Conservation (phyloP, 1,140 invertebrate species). For the Trypoxylus dichotomus region DNA sequence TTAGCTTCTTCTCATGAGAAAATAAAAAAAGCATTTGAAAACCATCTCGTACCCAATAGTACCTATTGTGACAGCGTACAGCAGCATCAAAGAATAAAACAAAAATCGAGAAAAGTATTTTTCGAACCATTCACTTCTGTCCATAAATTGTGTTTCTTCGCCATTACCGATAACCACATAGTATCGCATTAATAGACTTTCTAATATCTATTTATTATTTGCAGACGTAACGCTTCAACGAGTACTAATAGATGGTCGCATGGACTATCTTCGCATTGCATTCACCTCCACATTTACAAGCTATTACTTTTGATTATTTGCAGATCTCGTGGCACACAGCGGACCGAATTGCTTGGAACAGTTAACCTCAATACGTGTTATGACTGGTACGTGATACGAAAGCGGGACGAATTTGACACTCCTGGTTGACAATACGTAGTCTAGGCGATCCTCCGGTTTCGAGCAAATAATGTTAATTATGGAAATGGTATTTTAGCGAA, state of each 20-base stretch:
- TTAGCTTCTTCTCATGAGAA: too few relatives aligned
- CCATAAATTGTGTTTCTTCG: too few relatives aligned
- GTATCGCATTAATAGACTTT: too few relatives aligned
- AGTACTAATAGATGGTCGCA: background rate
- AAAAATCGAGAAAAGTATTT: too few relatives aligned
- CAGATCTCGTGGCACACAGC: conserved; percentile 8
- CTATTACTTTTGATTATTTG: conserved; percentile 16
- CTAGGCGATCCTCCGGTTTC: background rate
- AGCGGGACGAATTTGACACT: conserved; percentile 7
- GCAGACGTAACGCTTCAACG: background rate
- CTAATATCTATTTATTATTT: background rate
- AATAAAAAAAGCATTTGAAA: too few relatives aligned
- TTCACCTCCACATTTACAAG: conserved; percentile 18
- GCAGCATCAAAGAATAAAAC: too few relatives aligned
- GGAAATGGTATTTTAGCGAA: background rate
- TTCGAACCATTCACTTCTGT: too few relatives aligned
- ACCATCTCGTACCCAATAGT: too few relatives aligned
- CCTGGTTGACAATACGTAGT: background rate
- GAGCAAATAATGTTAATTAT: conserved; percentile 12
- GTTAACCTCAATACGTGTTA: conserved; percentile 15
- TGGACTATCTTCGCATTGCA: background rate
- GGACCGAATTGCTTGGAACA: conserved; percentile 9
- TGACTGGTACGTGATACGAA: background rate
- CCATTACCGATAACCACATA: too few relatives aligned
- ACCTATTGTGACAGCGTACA: too few relatives aligned